A percentile compares a stretch with the other conserved stretches of the same genome.
These are phyloP conservation scores for Cuculus canorus DNA, from an alignment of 2,797 vertebrate species.

Conservation along the genomic window DNA sequence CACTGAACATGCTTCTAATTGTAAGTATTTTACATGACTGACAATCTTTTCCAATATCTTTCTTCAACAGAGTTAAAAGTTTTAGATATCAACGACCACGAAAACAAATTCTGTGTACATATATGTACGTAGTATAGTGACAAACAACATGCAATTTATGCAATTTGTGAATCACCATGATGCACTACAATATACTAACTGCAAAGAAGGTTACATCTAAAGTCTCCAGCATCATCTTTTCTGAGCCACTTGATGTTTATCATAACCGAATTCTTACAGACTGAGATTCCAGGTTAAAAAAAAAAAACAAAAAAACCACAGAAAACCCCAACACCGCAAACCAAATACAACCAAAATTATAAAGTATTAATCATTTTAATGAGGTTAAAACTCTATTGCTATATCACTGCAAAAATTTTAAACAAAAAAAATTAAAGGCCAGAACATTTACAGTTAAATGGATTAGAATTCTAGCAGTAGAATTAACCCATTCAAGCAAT, in stretches of 20 bases:
- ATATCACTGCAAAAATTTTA: background rate
- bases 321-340: accelerated
- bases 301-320: background rate
- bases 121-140: background rate
- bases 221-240: background rate
- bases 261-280: background rate
- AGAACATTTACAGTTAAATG: background rate
- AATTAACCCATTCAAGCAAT: background rate
- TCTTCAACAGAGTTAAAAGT: background rate
- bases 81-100: background rate
- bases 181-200: background rate
- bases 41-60: background rate
- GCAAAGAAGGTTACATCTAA: background rate
- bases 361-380: background rate
- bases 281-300: background rate
- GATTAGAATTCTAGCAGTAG: conserved; percentile 18
- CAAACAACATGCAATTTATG: background rate
- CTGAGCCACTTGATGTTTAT: background rate
- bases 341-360: too few relatives aligned
- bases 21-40: background rate
- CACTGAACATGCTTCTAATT: background rate
- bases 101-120: background rate
- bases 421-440: background rate
- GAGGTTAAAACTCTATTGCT: background rate
- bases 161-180: background rate